phyloP scores from a whole-genome alignment of 2,113 vertebrate genomes.

The Carettochelys insculpta region DNA sequence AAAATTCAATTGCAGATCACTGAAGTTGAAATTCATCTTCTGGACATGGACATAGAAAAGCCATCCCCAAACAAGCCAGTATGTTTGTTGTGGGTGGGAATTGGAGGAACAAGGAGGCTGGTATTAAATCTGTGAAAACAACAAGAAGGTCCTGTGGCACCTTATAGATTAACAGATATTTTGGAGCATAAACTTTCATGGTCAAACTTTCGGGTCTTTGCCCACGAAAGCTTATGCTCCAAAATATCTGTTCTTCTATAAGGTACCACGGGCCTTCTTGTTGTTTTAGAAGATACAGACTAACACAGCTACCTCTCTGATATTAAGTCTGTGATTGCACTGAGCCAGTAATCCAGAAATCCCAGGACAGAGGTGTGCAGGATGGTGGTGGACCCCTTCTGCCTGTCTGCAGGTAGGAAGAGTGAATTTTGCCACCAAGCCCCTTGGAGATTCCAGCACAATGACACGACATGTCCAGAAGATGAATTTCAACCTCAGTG shows the following conservation, averaged over 20 bases:
- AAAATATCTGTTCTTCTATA: too few relatives aligned
- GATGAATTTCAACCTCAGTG: not conserved
- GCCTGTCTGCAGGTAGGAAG: not conserved
- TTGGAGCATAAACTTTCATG: too few relatives aligned
- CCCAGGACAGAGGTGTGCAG: not conserved
- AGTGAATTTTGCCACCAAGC: not conserved
- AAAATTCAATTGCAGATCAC: not conserved
- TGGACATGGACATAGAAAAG: too few relatives aligned
- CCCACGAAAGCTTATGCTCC: too few relatives aligned
- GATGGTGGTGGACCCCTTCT: not conserved
- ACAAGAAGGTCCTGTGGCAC: too few relatives aligned
- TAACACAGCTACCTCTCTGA: too few relatives aligned
- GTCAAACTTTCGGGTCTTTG: too few relatives aligned
- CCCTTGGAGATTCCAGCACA: not conserved
- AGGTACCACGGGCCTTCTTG: too few relatives aligned
- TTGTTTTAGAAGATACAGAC: too few relatives aligned
- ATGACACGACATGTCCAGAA: not conserved
- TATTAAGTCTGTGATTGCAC: not conserved
- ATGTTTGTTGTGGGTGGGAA: not conserved
- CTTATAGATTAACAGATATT: too few relatives aligned
- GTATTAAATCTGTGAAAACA: not conserved
- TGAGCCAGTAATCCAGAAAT: not conserved
- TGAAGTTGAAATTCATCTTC: not conserved
- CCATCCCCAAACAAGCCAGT: not conserved
- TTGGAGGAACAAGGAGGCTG: not conserved